A percentile compares a stretch with the other conserved stretches of the same genome.
Evolutionary conservation across 37 sponge, comb jelly and placozoan species (phyloP).

Genomic region (Diacarnus erythraeanus): DNA sequence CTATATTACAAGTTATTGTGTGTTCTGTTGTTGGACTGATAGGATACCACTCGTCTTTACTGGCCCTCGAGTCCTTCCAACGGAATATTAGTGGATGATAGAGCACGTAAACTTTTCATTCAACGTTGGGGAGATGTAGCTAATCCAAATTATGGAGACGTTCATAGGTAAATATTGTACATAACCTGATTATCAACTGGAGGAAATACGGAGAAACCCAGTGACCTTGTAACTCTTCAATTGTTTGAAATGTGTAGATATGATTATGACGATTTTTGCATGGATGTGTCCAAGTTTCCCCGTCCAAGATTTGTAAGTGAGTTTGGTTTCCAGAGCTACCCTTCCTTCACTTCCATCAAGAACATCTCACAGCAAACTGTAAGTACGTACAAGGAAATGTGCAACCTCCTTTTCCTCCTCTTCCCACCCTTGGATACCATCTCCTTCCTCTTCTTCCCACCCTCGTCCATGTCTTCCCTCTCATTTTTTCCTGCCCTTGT

Average conservation of each 20-base stretch:
- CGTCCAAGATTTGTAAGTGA: constrained; percentile 94
- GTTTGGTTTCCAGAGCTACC: constrained; percentile 94
- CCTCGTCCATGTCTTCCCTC: not conserved
- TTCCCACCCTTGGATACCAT: too few relatives aligned
- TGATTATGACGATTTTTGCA: constrained; percentile 81
- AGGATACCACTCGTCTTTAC: constrained; percentile 80
- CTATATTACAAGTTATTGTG: not conserved
- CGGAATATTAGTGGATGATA: constrained; percentile 68
- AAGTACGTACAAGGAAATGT: constrained; percentile 3
- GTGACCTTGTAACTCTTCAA: too few relatives aligned
- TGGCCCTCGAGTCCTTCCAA: constrained; percentile 96
- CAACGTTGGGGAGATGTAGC: constrained; percentile 87
- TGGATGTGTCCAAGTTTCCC: constrained; percentile 86
- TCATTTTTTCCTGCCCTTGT: not conserved
- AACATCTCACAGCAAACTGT: constrained; percentile 47
- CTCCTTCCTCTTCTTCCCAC: too few relatives aligned
- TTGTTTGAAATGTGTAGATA: constrained; percentile 57
- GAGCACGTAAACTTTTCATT: constrained; percentile 44
- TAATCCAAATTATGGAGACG: constrained; percentile 77
- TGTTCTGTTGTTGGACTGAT: not conserved
- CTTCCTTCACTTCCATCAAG: constrained; percentile 74
- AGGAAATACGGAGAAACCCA: too few relatives aligned
- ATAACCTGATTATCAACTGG: too few relatives aligned
- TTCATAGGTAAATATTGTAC: constrained; percentile 67
- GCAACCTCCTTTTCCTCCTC: not conserved